Conservation (phyloP, 2,797 vertebrate genomes). For the Cebuella pygmaea region DNA sequence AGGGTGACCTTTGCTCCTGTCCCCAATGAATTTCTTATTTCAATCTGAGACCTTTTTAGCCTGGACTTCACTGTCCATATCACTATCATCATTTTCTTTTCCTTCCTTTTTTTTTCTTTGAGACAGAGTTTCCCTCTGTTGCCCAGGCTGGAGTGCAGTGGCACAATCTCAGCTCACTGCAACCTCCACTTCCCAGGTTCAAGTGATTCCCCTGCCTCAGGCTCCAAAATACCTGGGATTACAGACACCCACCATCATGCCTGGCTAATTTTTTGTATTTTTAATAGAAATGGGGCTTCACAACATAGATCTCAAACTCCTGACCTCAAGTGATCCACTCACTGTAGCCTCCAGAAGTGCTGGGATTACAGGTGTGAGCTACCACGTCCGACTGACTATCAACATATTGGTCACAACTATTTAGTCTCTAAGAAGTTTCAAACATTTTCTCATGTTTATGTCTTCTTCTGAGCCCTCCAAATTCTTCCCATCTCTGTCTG, state of each 20-base stretch:
- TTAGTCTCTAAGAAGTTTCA: background rate
- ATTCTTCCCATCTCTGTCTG: background rate
- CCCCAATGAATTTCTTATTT: background rate
- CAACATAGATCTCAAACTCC: background rate
- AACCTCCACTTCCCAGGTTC: background rate
- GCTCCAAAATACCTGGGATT: background rate
- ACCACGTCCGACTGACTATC: background rate
- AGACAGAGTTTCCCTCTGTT: background rate
- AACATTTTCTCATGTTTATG: background rate
- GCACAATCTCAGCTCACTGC: background rate
- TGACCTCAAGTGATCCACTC: background rate
- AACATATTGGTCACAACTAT: background rate
- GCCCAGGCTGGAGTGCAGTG: background rate
- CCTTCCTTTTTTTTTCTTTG: background rate
- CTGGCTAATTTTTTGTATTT: background rate
- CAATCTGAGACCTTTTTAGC: background rate
- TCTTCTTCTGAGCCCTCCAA: background rate
- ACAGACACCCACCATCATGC: background rate
- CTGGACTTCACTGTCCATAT: background rate
- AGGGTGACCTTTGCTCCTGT: background rate
- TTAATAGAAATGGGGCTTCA: too few relatives aligned
- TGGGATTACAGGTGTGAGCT: background rate
- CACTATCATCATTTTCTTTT: background rate
- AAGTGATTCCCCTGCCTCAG: background rate
- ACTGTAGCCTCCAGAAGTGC: background rate